phyloP scores from a whole-genome alignment of 2,888 invertebrate species.

The Caenorhabditis sp. region DNA sequence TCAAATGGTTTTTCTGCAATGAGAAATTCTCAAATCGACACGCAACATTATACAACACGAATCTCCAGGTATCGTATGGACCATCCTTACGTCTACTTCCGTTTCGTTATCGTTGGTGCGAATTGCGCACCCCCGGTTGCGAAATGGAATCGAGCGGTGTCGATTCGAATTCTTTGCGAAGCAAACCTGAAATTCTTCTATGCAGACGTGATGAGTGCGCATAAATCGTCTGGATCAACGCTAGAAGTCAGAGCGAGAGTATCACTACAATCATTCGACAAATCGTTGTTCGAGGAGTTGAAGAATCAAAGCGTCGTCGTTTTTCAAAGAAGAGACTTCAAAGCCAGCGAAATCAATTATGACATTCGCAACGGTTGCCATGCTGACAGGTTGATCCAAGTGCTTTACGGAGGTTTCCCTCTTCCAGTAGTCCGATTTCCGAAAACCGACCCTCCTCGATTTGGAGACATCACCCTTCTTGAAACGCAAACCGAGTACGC shows the following conservation, averaged over 20 bases:
- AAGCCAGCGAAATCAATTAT: background rate
- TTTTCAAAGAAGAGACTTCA: background rate
- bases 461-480: background rate
- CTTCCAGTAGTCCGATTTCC: background rate
- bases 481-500: background rate
- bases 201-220: background rate
- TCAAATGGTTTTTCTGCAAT: background rate
- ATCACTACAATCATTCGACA: background rate
- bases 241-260: background rate
- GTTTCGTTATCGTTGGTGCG: background rate
- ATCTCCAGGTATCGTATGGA: background rate
- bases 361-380: background rate
- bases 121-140: background rate
- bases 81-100: background rate
- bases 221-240: background rate
- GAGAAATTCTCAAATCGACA: background rate
- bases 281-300: background rate
- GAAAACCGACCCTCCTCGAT: background rate
- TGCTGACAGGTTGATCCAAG: background rate
- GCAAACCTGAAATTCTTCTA: background rate
- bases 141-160: background rate
- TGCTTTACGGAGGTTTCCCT: background rate
- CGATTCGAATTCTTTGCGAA: background rate
- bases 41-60: background rate
- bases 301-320: background rate